A percentile compares a stretch with the other conserved stretches of the same genome.
phyloP scores from a whole-genome alignment of 2,888 invertebrate species.

The Mystacides longicornis region DNA sequence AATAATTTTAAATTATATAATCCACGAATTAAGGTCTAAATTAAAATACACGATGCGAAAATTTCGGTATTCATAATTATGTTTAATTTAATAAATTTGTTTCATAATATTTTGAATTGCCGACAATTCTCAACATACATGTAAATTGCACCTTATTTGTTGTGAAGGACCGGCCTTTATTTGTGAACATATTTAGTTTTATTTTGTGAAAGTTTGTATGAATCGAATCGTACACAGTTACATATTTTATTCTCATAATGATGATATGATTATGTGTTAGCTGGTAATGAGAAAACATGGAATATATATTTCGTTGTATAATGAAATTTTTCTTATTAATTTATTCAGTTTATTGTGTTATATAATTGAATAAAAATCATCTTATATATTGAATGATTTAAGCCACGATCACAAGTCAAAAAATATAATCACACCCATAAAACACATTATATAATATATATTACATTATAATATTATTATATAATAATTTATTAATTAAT shows the following conservation, averaged over 20 bases:
- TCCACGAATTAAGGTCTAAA: conserved; percentile 20
- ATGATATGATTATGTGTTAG: neutral
- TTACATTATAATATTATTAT: conserved; percentile 5
- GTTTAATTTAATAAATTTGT: conserved; percentile 1
- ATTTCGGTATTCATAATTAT: neutral
- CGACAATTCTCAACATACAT: too few relatives aligned
- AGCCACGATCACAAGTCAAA: conserved; percentile 26
- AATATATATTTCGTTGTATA: conserved; percentile 23
- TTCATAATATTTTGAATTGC: too few relatives aligned
- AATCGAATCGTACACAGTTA: neutral
- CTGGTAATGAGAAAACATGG: neutral
- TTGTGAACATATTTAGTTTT: neutral
- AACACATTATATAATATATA: conserved; percentile 17
- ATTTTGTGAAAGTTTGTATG: neutral
- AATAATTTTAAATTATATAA: conserved; percentile 22
- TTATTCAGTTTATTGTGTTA: conserved; percentile 5
- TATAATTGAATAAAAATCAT: conserved; percentile 17
- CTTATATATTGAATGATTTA: conserved; percentile 21
- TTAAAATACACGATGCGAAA: conserved; percentile 9
- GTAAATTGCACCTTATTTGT: conserved; percentile 25
- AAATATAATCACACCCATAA: conserved; percentile 25
- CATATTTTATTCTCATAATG: neutral
- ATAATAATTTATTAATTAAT: neutral
- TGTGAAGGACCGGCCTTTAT: conserved; percentile 4
- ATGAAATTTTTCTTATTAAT: conserved; percentile 5